Evolutionary conservation across 1,140 invertebrate genomes (phyloP), one percentile per base, ranked within the genome.

Genomic region (Saccostrea echinata): DNA sequence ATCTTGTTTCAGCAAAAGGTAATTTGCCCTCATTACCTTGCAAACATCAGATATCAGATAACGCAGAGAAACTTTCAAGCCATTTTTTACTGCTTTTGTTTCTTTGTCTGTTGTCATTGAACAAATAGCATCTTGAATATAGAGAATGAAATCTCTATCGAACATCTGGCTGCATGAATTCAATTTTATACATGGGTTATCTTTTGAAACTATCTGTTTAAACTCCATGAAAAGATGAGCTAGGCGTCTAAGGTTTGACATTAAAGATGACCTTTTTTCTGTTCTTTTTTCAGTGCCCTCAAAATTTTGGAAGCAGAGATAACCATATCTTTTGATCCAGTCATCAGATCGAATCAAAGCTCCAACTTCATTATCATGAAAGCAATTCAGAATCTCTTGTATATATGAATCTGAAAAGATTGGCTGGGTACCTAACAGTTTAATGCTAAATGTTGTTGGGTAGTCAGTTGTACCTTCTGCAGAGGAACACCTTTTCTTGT

Each of bases 271-370:
- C 13, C 86, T 68, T 24, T 57, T 16, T 30, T 64, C 43, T 71
- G 55, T 3, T 43, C 81, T 80, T 21, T 33, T 84, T 80, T 88
- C 51, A 76, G 80, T 27, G 13, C 84, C 64, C 87, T 76, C 35
- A 81, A 84, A 53, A 13, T 84, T 80, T 33, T 80, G 27, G 76
- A 30, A 80, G 12, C 30, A 57, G 24, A 21, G 64, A 64, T 71
- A 82, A 8, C 86, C 86, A 30, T 53, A 87, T 51, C 24, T 27
- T 35, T 87, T 82, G 21, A 87, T 87, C 51, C 51, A 87, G 13
- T 27, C n/a, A 27, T 87, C 86, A 21, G 11, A 43, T 33, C 80
- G 18, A n/a, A 53, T 57, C 11, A 83, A 11, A 33, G 55, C 24
- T 33, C 76, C 76, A 82, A 82, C 18, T 13, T 87, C 80, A 57